Base-by-base conservation (phyloP, 2,888 invertebrate genomes). In the Trissoscelio sp. region DNA sequence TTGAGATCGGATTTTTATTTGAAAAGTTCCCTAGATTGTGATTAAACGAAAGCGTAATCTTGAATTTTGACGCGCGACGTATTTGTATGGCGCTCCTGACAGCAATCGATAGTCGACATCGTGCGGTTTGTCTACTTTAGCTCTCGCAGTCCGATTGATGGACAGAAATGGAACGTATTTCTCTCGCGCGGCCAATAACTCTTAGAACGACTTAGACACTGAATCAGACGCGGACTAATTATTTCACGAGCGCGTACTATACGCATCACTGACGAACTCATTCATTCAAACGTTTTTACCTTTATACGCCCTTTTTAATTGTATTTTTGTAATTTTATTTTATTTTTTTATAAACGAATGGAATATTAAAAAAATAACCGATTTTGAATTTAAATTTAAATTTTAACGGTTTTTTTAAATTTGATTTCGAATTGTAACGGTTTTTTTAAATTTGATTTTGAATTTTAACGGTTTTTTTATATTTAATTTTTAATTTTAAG, bases 81-180 rank as follows among this genome's bases (percentile, higher is more conserved):
- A 72, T 73, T 79, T 58, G 62, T 37, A 34, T 37, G 67, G 60
- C 55, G 44, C 39, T 74, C 64, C 44, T n/a, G 57, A 55, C 64
- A 64, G 83, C 82, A 85, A 88, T 87, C 87, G 86, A 86, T 87
- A 87, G 82, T 79, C 84, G 83, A 77, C 83, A 83, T 83, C 85
- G 83, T 85, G 69, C 62, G 86, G 86, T 84, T 87, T 82, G 85
- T 85, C 83, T 81, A 81, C 74, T 79, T 85, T 83, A 78, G 73
- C 72, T 83, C 77, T 62, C n/a, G n/a, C 48, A 67, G 80, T 62
- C 77, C 78, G 84, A 79, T 83, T 84, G 87, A 86, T 83, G 84
- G 85, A 86, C 87, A 86, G 86, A 88, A 88, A 85, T 86, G 85
- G 85, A 82, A 86, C 86, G 85, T 84, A 83, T 83, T 73, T 79